Conservation (phyloP, 2,113 vertebrate genomes). For the Thamnaconus septentrionalis region DNA sequence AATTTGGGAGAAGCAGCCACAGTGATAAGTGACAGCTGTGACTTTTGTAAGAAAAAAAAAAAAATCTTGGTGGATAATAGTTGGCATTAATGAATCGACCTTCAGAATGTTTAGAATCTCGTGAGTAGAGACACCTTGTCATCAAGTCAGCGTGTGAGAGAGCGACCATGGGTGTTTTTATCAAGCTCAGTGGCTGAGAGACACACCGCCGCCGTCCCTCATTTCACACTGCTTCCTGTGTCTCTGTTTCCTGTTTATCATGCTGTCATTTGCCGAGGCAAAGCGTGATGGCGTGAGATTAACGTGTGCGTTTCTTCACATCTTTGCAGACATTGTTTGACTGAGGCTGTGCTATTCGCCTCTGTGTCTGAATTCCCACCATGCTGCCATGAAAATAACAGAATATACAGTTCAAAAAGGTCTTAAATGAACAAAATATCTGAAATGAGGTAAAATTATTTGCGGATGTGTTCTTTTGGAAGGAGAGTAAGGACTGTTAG, state of each 20-base stretch:
- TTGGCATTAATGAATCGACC: too few species aligned
- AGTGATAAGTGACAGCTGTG: conserved; percentile 12
- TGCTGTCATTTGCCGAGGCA: conserved; percentile 73
- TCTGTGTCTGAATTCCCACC: neutral
- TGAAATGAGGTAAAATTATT: conserved; percentile 5
- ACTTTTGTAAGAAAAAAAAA: conserved; percentile 2
- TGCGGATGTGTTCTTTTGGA: too few species aligned
- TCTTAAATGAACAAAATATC: neutral
- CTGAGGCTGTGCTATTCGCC: conserved; percentile 27
- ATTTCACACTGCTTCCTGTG: conserved; percentile 78
- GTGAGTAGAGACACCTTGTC: too few species aligned
- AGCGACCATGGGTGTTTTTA: conserved; percentile 34
- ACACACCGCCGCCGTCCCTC: conserved; percentile 68
- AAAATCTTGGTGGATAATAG: neutral
- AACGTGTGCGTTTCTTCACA: conserved; percentile 59
- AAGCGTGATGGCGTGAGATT: conserved; percentile 73
- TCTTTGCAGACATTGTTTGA: conserved; percentile 23
- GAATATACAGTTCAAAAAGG: neutral
- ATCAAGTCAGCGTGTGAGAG: neutral
- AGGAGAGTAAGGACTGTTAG: too few species aligned
- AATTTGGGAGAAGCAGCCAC: conserved; percentile 32
- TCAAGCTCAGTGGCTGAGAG: conserved; percentile 58
- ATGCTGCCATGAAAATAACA: neutral
- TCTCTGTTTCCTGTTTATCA: conserved; percentile 84
- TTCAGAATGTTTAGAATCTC: too few species aligned